Percentiles rank a stretch among this genome's conserved stretches.
Conservation (phyloP, 64 coral and sea anemone species). For the Stylophora pistillata region DNA sequence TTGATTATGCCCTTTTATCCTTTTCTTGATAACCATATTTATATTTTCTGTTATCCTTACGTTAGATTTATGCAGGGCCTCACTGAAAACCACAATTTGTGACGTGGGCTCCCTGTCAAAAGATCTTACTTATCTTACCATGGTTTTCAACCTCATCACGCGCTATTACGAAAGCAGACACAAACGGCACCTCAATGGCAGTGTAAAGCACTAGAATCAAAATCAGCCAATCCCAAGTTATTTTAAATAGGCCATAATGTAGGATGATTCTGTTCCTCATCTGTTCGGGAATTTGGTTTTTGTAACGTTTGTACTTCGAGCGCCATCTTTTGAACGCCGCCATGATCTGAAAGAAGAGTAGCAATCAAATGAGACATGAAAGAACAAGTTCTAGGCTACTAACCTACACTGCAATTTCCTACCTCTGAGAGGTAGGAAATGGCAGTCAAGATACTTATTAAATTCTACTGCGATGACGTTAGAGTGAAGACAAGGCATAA, state of each 20-base stretch:
- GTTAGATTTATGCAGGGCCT: background rate
- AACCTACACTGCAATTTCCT: no score
- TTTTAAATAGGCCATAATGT: constrained; percentile 97
- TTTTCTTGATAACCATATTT: no score
- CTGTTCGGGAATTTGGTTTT: constrained; percentile 86
- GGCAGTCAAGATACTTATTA: no score
- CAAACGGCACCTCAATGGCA: constrained; percentile 92
- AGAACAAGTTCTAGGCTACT: background rate
- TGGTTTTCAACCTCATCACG: constrained; percentile 13
- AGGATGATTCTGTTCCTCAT: constrained; percentile 96
- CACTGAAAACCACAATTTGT: no score
- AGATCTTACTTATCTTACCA: background rate
- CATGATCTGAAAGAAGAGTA: constrained; percentile 62
- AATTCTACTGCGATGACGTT: no score
- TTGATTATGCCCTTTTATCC: no score
- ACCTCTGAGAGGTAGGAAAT: no score
- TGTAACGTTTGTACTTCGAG: constrained; percentile 82
- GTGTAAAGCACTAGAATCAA: constrained; percentile 90
- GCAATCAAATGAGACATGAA: background rate
- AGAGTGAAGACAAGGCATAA: no score
- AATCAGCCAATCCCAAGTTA: constrained; percentile 98
- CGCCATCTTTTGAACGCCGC: constrained; percentile 94
- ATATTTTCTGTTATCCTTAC: no score
- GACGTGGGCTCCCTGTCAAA: no score
- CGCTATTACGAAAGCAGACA: constrained; percentile 77